A percentile compares a stretch with the other conserved stretches of the same genome.
Evolutionary conservation across 2,113 vertebrate genomes (phyloP).

Genomic region (Cyphomyrus discorhynchus): DNA sequence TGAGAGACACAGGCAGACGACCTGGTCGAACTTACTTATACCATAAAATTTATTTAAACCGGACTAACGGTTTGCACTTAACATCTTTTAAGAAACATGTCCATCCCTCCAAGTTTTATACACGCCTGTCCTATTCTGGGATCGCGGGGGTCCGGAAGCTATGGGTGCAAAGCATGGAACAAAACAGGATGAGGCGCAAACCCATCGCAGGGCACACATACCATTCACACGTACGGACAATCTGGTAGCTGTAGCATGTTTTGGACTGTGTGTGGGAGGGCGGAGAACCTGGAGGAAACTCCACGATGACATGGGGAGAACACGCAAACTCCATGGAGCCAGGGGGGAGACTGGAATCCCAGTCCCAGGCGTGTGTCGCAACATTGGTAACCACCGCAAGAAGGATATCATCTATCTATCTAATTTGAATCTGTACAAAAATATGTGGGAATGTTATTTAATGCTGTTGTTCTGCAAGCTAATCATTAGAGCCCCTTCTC

Average conservation of each 20-base stretch:
- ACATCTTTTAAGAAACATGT: not conserved
- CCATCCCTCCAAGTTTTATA: not conserved
- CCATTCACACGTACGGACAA: too few relatives aligned
- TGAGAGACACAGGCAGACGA: not conserved
- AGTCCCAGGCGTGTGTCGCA: not conserved
- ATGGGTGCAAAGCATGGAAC: too few relatives aligned
- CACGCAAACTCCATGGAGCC: not conserved
- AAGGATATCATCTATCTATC: not conserved
- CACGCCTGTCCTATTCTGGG: not conserved
- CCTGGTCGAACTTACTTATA: not conserved
- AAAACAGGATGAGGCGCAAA: too few relatives aligned
- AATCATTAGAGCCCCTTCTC: not conserved
- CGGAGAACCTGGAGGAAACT: not conserved
- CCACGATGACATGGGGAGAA: not conserved
- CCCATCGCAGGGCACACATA: too few relatives aligned
- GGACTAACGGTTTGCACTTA: not conserved
- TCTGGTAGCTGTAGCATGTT: too few relatives aligned
- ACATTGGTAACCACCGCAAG: not conserved
- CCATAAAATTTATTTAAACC: not conserved
- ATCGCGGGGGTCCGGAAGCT: too few relatives aligned
- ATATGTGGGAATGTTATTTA: not conserved
- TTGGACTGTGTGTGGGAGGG: not conserved
- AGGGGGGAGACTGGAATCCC: not conserved
- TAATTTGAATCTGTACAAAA: not conserved
- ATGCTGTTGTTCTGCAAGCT: not conserved